Evolutionary conservation across 2,888 invertebrate species (phyloP), one percentile per base, ranked within the genome.

Genomic region (Punctoribates punctum): DNA sequence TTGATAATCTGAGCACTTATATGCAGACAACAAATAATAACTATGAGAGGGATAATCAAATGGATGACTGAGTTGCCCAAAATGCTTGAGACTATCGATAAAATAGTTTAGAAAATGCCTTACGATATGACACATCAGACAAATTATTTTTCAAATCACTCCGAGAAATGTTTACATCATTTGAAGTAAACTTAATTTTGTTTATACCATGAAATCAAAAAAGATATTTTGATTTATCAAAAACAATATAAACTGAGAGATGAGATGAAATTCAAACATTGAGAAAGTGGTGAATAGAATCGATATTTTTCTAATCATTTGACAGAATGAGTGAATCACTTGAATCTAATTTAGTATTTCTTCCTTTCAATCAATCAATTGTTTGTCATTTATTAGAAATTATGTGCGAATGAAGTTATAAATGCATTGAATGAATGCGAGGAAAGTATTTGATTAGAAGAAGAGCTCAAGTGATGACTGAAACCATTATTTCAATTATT

Each of bases 401-500:
- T 42, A 5, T 42, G 42, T 42, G 42, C 13, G 42, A 42, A 42
- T 42, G 8, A 42, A 42, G 42, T 42, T 42, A 42, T 42, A 42
- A 42, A 42, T 42, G 20, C 9, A 51, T 17, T 20, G 20, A 51
- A 51, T 51, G 20, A 51, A 51, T n/a, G 20, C 13, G 20, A 51
- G n/a, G n/a, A 51, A n/a, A 5, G n/a, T 51, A 51, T 51, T 51
- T 51, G 20, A 51, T 51, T 51, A 51, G 9, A 51, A 51, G 20
- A n/a, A 9, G n/a, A 20, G 51, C n/a, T 5, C 20, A 51, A 51
- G 20, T 20, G 51, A 51, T 51, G 51, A 20, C 51, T 51, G 20
- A 51, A 62, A 62, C 2, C 62, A 62, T 62, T 29, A 25, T 17
- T 67, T 27, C 27, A 27, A 54, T 54, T 11, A 60, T 60, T 60